Base-by-base conservation (phyloP, 2,888 invertebrate species). In the Bembecia ichneumoniformis region DNA sequence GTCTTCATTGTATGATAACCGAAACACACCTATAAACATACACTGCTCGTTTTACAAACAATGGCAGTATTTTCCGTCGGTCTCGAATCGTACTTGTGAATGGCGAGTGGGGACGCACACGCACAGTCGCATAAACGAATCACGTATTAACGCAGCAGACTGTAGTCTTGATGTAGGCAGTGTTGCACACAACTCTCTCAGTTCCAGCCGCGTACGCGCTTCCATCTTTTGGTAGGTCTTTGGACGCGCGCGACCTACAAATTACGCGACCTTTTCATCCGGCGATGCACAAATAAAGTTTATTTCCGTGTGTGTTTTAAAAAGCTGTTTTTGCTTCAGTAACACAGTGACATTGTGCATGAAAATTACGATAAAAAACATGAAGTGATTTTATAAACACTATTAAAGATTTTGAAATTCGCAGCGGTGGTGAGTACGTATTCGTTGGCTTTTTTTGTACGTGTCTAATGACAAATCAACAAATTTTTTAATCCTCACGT, bases 341-440 rank as follows among this genome's bases (percentile, higher is more conserved):
- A 36, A 36, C 3, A 36, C 35, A 35, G 35, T 35, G 35, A 11
- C 3, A 36, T 36, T 36, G 20, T 36, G 4, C 11, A 36, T 3
- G 36, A 36, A 36, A 36, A 36, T 36, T 36, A 20, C 20, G 36
- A 7, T 7, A 36, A 36, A 13, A 36, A 36, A n/a, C 1, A 36
- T 36, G 36, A 13, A 13, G 40, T 40, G 40, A 40, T 40, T 40
- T 28, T 40, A 40, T 14, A 14, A 13, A 3, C 14, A 14, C 40
- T 9, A 9, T 59, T 56, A 57, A 56, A 58, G 68, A 68, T 68
- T 68, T 73, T 73, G 66, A 66, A 69, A 71, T 79, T 80, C 71
- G 62, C 64, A 61, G 70, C 57, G 67, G 60, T 63, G 77, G 83
- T 82, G 64, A 78, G 79, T 75, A n/a, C n/a, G n/a, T n/a, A 56